Percentiles rank a stretch among this genome's conserved stretches.
These are phyloP conservation scores for Drosophila lutescens DNA, from an alignment of 2,888 invertebrate genomes.

Conservation along the genomic window DNA sequence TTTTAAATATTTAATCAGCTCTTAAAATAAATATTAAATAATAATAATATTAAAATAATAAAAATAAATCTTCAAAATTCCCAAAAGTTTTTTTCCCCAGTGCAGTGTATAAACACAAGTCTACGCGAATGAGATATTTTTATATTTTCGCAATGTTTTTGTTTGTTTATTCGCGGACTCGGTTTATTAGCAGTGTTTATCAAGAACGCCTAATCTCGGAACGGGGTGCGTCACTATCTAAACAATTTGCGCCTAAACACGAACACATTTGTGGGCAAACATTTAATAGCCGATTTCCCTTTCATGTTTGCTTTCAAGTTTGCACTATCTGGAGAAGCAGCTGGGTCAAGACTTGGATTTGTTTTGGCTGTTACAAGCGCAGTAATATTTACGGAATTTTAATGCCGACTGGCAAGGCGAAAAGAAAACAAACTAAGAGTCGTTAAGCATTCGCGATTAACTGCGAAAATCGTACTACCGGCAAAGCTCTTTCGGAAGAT, in stretches of 20 bases:
- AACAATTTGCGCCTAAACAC: conserved; percentile 6
- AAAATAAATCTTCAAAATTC: too few relatives aligned
- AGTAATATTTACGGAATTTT: not conserved
- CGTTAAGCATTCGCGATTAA: not conserved
- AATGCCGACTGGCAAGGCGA: not conserved
- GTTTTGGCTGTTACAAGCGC: not conserved
- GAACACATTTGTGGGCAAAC: conserved; percentile 10
- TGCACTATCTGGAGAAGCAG: conserved; percentile 1
- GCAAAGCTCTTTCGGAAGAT: conserved; percentile 9
- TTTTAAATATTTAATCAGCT: too few relatives aligned
- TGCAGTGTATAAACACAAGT: conserved; percentile 7
- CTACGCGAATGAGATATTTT: conserved; percentile 17
- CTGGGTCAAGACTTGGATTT: too few relatives aligned
- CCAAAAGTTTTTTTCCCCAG: not conserved
- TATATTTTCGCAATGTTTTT: conserved; percentile 58
- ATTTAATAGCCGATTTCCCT: conserved; percentile 30
- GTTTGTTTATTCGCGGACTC: conserved; percentile 54
- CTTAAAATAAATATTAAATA: too few relatives aligned
- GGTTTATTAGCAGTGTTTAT: conserved; percentile 61
- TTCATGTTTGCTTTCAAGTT: conserved; percentile 19
- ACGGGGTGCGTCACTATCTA: conserved; percentile 15
- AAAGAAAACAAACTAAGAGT: not conserved
- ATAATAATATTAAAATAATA: too few relatives aligned
- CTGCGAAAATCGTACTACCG: not conserved
- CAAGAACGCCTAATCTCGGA: conserved; percentile 62